phyloP scores from a whole-genome alignment of 1,140 invertebrate genomes.

The Trigoniulus corallinus region DNA sequence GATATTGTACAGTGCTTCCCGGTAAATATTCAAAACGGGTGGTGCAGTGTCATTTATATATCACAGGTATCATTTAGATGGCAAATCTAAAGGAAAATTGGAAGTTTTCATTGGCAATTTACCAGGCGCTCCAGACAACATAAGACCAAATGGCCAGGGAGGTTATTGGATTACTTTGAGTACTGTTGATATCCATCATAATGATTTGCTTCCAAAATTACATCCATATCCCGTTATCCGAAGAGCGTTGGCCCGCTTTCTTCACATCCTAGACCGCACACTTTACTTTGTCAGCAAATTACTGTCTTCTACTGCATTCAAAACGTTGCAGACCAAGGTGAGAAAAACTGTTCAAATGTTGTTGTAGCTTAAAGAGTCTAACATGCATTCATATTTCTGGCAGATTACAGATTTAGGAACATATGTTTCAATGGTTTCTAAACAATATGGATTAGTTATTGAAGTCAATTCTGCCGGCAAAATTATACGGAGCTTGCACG shows the following conservation, averaged over 20 bases:
- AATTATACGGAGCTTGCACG: slow-evolving; percentile 22
- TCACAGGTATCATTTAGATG: slow-evolving; percentile 55
- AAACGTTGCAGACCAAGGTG: slow-evolving; percentile 15
- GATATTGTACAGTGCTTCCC: slow-evolving; percentile 6
- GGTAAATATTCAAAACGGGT: slow-evolving; percentile 19
- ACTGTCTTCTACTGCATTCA: slow-evolving; percentile 3
- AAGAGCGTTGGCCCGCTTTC: slow-evolving; percentile 20
- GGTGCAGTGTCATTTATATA: slow-evolving; percentile 30
- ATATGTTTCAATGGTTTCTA: too few species aligned
- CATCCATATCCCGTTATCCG: slow-evolving; percentile 23
- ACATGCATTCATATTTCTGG: slow-evolving; percentile 28
- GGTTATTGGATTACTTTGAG: slow-evolving; percentile 49
- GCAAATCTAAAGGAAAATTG: slow-evolving; percentile 46
- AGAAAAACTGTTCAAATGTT: neutral
- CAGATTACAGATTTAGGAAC: slow-evolving; percentile 37
- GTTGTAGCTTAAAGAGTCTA: slow-evolving; percentile 27
- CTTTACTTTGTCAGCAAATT: slow-evolving; percentile 11
- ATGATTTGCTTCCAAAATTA: slow-evolving; percentile 16
- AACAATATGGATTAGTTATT: slow-evolving; percentile 19
- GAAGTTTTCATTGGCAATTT: slow-evolving; percentile 58
- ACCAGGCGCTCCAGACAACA: slow-evolving; percentile 65
- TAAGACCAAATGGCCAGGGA: slow-evolving; percentile 43
- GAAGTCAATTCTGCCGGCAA: slow-evolving; percentile 18
- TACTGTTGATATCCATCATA: slow-evolving; percentile 25
- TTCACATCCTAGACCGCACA: slow-evolving; percentile 13